phyloP scores from a whole-genome alignment of 92 coral and sea anemone genomes.

The Phymanthus crucifer region DNA sequence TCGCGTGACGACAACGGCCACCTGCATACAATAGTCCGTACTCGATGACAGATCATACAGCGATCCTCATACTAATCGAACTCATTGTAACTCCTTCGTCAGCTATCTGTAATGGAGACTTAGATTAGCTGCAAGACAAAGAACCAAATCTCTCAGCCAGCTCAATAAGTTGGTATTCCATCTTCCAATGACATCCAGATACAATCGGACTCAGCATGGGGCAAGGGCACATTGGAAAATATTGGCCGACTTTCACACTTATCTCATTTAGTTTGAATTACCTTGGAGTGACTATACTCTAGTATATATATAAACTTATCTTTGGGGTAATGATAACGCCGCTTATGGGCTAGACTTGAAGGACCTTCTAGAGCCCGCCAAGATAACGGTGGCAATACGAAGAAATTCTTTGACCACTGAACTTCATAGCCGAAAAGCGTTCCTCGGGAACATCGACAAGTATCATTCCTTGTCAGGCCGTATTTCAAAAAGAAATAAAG shows the following conservation, averaged over 20 bases:
- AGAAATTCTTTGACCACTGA: too few relatives aligned
- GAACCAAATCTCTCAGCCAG: conserved; percentile 26
- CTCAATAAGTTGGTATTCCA: conserved; percentile 18
- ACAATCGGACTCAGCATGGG: conserved; percentile 34
- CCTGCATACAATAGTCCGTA: conserved; percentile 18
- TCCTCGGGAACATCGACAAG: too few relatives aligned
- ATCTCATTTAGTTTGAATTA: conserved; percentile 28
- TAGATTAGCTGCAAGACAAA: conserved; percentile 34
- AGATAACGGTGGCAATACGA: not conserved
- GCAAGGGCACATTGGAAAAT: conserved; percentile 24
- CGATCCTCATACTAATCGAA: conserved; percentile 5
- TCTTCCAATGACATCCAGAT: conserved; percentile 26
- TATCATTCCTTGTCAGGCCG: not conserved
- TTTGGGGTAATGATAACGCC: not conserved
- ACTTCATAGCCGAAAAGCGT: too few relatives aligned
- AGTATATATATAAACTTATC: conserved; percentile 18
- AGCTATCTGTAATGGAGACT: conserved; percentile 31
- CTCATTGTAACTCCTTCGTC: conserved; percentile 22
- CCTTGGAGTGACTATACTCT: conserved; percentile 13
- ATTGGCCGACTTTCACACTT: conserved; percentile 24
- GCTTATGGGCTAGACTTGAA: not conserved
- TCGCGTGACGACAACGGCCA: conserved; percentile 36
- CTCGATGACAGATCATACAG: conserved; percentile 26
- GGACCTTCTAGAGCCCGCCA: not conserved
- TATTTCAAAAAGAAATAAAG: not conserved